Conservation (phyloP, 1,140 invertebrate species). For the Hesperophylax magnus region DNA sequence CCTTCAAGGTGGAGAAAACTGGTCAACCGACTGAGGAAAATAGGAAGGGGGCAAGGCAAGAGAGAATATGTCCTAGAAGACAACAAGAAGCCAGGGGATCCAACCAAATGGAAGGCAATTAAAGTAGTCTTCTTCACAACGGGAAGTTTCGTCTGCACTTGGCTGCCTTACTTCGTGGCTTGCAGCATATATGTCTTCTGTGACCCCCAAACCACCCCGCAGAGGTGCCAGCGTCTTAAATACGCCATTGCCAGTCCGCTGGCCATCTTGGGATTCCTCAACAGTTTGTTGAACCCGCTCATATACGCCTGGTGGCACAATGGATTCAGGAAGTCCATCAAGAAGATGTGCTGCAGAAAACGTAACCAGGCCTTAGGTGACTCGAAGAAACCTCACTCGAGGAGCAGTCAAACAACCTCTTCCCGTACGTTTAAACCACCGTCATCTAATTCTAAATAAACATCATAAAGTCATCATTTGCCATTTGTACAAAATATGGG, state of each 20-base stretch:
- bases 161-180: constrained; percentile 68
- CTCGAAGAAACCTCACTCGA: too few species aligned
- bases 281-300: constrained; percentile 79
- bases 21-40: constrained; percentile 11
- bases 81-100: constrained; percentile 57
- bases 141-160: constrained; percentile 69
- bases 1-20: neutral
- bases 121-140: constrained; percentile 73
- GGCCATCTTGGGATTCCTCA: constrained; percentile 74
- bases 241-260: constrained; percentile 69
- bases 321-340: constrained; percentile 68
- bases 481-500: too few species aligned
- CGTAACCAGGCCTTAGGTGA: too few species aligned
- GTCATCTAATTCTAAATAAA: too few species aligned
- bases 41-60: neutral
- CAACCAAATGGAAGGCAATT: constrained; percentile 72
- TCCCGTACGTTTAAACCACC: too few species aligned
- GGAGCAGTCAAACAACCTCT: too few species aligned
- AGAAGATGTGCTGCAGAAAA: constrained; percentile 54
- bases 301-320: constrained; percentile 83
- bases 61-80: constrained; percentile 7
- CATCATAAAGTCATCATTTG: too few species aligned
- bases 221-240: constrained; percentile 65
- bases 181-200: constrained; percentile 69
- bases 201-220: constrained; percentile 63